Conservation (phyloP, 2,888 invertebrate genomes). For the Eilema sororculum region DNA sequence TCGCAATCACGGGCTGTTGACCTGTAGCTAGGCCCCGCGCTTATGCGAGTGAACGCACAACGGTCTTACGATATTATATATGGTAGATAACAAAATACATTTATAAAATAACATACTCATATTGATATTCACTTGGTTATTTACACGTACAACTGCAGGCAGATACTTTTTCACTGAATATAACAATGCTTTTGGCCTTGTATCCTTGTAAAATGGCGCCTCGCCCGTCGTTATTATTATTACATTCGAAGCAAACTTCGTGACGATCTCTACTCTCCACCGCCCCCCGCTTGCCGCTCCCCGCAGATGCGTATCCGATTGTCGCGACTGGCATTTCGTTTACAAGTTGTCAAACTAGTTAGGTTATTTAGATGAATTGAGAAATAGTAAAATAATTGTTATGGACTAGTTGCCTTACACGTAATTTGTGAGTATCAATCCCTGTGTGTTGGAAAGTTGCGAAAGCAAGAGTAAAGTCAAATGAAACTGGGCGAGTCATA, state of each 20-base stretch:
- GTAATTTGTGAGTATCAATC: slow-evolving; percentile 70
- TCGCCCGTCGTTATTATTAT: slow-evolving; percentile 83
- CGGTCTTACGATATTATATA: slow-evolving; percentile 56
- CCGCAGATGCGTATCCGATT: slow-evolving; percentile 86
- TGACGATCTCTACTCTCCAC: slow-evolving; percentile 83
- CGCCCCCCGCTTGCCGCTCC: slow-evolving; percentile 64
- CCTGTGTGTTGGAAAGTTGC: slow-evolving; percentile 52
- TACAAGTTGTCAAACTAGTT: slow-evolving; percentile 86
- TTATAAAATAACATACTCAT: slow-evolving; percentile 39
- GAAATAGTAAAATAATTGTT: slow-evolving; percentile 66
- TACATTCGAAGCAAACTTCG: slow-evolving; percentile 86
- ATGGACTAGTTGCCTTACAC: slow-evolving; percentile 61
- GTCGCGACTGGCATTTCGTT: slow-evolving; percentile 84
- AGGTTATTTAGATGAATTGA: slow-evolving; percentile 78
- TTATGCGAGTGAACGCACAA: slow-evolving; percentile 66
- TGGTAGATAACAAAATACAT: slow-evolving; percentile 58
- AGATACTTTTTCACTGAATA: slow-evolving; percentile 66
- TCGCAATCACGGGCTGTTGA: slow-evolving; percentile 82
- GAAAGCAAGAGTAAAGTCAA: slow-evolving; percentile 62
- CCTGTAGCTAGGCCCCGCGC: slow-evolving; percentile 69
- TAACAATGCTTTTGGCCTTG: slow-evolving; percentile 82
- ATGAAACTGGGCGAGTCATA: slow-evolving; percentile 82
- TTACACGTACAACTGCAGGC: slow-evolving; percentile 45
- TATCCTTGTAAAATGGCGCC: slow-evolving; percentile 87
- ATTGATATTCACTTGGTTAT: slow-evolving; percentile 41